Conservation (phyloP, 2,888 invertebrate species). For the Tetrapedia diversipes region DNA sequence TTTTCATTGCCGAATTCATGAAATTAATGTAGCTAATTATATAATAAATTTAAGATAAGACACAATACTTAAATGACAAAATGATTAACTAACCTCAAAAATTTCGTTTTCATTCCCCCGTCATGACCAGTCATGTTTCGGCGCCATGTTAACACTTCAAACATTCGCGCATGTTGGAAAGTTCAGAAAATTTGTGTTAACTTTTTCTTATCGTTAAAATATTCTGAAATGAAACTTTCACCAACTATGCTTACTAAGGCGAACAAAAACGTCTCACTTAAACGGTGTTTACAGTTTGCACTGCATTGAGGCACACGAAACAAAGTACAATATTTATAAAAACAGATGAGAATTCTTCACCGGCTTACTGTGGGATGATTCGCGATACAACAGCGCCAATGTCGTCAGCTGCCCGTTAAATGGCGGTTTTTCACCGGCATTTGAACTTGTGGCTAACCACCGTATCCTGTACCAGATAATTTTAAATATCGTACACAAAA, state of each 20-base stretch:
- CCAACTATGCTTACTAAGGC: conserved; percentile 6
- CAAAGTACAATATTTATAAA: conserved; percentile 70
- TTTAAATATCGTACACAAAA: not conserved
- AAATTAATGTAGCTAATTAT: conserved; percentile 3
- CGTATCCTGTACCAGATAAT: conserved; percentile 29
- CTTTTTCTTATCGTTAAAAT: conserved; percentile 44
- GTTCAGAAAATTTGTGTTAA: conserved; percentile 51
- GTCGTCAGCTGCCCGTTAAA: conserved; percentile 52
- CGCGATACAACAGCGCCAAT: conserved; percentile 63
- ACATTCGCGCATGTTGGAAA: conserved; percentile 75
- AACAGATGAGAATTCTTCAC: conserved; percentile 67
- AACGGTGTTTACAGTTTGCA: conserved; percentile 36
- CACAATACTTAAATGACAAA: conserved; percentile 51
- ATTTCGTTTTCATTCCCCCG: conserved; percentile 65
- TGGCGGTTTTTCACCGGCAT: conserved; percentile 50
- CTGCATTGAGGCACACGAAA: conserved; percentile 38
- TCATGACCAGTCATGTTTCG: conserved; percentile 78
- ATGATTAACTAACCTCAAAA: conserved; percentile 77
- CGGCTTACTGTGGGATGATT: conserved; percentile 58
- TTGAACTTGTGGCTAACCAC: conserved; percentile 54
- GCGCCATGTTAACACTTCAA: conserved; percentile 79
- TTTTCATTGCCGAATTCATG: conserved; percentile 1
- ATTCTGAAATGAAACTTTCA: conserved; percentile 17
- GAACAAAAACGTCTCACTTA: conserved; percentile 28
- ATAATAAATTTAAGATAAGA: conserved; percentile 13